A percentile compares a stretch with the other conserved stretches of the same genome.
Evolutionary conservation across 2,797 vertebrate genomes (phyloP).

Genomic region (Ambastaia sidthimunki): DNA sequence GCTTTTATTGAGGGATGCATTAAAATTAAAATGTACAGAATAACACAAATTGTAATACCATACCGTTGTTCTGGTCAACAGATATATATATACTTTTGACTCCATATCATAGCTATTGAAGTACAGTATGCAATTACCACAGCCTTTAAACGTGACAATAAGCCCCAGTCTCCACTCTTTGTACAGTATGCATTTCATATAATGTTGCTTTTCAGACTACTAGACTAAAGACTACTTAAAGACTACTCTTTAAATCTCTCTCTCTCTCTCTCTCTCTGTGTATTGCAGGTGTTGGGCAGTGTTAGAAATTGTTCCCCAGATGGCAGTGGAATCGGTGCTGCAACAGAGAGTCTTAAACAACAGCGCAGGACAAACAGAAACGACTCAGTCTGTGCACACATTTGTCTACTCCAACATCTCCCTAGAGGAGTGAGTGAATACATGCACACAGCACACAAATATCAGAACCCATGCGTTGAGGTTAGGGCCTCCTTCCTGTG

Average conservation of each 20-base stretch:
- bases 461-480: neutral
- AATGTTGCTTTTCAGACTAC: too few relatives aligned
- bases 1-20: too few relatives aligned
- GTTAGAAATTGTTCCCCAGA: slow-evolving; percentile 77
- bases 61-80: too few relatives aligned
- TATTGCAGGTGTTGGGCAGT: slow-evolving; percentile 76
- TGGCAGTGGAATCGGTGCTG: slow-evolving; percentile 58
- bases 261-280: neutral
- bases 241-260: too few relatives aligned
- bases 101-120: too few relatives aligned
- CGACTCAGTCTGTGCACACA: slow-evolving; percentile 42
- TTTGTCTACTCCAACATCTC: slow-evolving; percentile 74
- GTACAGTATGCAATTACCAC: too few relatives aligned
- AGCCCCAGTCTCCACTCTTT: too few relatives aligned
- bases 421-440: slow-evolving; percentile 71
- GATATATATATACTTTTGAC: neutral
- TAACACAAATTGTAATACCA: too few relatives aligned
- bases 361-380: slow-evolving; percentile 50
- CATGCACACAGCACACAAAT: neutral
- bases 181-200: too few relatives aligned
- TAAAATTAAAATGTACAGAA: too few relatives aligned
- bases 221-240: too few relatives aligned
- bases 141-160: too few relatives aligned
- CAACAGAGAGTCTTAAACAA: slow-evolving; percentile 54
- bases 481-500: neutral